Evolutionary conservation across 2,797 vertebrate genomes (phyloP).

Genomic region (Sebastes ruberrimus): DNA sequence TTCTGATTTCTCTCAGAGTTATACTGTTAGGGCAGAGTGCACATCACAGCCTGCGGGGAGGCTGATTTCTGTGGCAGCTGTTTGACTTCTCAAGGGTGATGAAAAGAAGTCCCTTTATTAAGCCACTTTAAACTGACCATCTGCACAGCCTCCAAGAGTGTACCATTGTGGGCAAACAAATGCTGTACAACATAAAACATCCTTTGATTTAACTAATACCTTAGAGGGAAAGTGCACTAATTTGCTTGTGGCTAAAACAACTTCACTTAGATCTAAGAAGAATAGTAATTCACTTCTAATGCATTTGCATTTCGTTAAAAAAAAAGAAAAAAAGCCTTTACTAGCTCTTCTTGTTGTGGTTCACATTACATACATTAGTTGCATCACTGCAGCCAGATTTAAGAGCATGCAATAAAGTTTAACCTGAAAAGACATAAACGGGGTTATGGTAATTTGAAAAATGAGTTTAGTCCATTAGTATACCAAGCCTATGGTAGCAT

Average conservation of each 20-base stretch:
- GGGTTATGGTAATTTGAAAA: conserved; percentile 57
- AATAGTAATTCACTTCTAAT: not conserved
- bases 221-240: not conserved
- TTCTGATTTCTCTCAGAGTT: conserved; percentile 16
- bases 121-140: conserved; percentile 73
- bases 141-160: conserved; percentile 49
- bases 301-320: not conserved
- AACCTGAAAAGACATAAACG: conserved; percentile 57
- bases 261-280: not conserved
- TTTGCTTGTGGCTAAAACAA: not conserved
- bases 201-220: conserved; percentile 8
- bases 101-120: conserved; percentile 70
- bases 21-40: conserved; percentile 1
- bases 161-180: conserved; percentile 37
- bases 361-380: conserved; percentile 47
- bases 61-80: conserved; percentile 56
- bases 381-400: conserved; percentile 58
- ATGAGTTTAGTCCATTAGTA: conserved; percentile 73
- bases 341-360: not conserved
- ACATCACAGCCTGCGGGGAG: conserved; percentile 22
- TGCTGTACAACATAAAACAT: conserved; percentile 11
- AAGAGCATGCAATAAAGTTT: conserved; percentile 60
- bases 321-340: not conserved
- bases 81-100: conserved; percentile 59
- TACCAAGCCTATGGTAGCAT: conserved; percentile 52